phyloP scores from a whole-genome alignment of 2,113 vertebrate genomes.

The Corythaixoides concolor region DNA sequence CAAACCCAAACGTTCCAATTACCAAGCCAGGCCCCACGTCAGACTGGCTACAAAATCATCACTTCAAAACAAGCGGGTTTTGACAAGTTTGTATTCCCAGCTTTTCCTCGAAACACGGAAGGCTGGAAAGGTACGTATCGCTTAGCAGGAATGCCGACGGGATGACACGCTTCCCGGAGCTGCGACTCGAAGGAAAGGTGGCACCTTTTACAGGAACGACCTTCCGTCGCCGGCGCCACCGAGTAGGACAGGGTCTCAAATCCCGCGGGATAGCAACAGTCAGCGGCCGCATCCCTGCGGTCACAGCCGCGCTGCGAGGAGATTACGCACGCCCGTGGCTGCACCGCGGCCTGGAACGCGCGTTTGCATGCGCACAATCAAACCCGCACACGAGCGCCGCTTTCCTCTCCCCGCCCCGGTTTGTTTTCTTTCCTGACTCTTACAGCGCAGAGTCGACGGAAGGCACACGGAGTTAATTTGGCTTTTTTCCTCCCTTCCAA shows the following conservation, averaged over 20 bases:
- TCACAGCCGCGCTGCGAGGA: conserved; percentile 17
- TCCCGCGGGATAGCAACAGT: conserved; percentile 2
- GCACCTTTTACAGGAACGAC: conserved; percentile 9
- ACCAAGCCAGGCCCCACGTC: neutral
- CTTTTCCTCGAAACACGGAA: neutral
- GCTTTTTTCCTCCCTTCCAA: neutral
- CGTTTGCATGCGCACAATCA: conserved; percentile 5
- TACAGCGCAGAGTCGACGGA: neutral
- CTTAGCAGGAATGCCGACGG: neutral
- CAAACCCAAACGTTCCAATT: neutral
- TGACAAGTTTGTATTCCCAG: neutral
- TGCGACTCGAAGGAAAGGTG: neutral
- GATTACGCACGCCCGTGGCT: conserved; percentile 2
- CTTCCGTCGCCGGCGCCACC: neutral
- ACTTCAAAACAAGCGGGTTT: neutral
- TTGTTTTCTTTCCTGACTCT: neutral
- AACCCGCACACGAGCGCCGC: neutral
- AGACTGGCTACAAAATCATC: neutral
- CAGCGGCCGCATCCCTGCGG: conserved; percentile 43
- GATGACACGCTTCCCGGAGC: neutral
- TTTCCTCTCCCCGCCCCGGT: neutral
- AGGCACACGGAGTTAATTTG: neutral
- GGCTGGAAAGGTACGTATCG: neutral
- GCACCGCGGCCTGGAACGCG: conserved; percentile 6
- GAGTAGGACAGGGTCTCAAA: conserved; percentile 39